Evolutionary conservation across 2,888 invertebrate genomes (phyloP).

Genomic region (Cosmia pyralina): DNA sequence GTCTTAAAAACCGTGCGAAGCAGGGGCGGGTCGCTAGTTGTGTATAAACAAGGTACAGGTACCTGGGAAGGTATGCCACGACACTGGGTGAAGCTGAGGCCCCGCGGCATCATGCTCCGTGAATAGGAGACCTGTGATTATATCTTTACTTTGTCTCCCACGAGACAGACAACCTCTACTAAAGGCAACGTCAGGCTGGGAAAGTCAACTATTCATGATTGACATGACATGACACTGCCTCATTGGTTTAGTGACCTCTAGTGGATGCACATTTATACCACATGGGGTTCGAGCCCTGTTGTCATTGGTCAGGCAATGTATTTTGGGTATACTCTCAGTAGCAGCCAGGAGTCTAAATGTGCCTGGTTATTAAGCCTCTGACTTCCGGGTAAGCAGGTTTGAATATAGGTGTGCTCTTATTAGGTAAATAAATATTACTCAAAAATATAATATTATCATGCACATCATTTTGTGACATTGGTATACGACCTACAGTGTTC

Average conservation of each 20-base stretch:
- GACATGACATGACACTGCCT: background rate
- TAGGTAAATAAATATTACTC: background rate
- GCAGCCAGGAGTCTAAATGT: too few relatives aligned
- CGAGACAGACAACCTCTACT: constrained; percentile 27
- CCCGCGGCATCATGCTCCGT: constrained; percentile 41
- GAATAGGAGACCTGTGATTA: constrained; percentile 53
- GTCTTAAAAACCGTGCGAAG: background rate
- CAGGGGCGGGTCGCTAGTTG: background rate
- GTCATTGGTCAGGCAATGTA: background rate
- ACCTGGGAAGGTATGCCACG: constrained; percentile 33
- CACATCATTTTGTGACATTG: background rate
- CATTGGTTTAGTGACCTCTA: background rate
- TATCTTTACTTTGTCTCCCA: constrained; percentile 49
- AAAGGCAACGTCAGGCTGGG: constrained; percentile 7
- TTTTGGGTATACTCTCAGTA: background rate
- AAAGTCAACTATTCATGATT: constrained; percentile 6
- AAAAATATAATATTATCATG: background rate
- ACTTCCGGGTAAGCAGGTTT: background rate
- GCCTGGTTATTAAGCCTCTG: background rate
- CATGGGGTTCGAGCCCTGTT: background rate
- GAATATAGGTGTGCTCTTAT: background rate
- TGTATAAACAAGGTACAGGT: constrained; percentile 19
- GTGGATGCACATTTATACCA: background rate
- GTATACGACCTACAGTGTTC: background rate
- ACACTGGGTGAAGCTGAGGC: constrained; percentile 44